phyloP scores from a whole-genome alignment of 2,888 invertebrate species.

The Amphipyra tragopoginis region DNA sequence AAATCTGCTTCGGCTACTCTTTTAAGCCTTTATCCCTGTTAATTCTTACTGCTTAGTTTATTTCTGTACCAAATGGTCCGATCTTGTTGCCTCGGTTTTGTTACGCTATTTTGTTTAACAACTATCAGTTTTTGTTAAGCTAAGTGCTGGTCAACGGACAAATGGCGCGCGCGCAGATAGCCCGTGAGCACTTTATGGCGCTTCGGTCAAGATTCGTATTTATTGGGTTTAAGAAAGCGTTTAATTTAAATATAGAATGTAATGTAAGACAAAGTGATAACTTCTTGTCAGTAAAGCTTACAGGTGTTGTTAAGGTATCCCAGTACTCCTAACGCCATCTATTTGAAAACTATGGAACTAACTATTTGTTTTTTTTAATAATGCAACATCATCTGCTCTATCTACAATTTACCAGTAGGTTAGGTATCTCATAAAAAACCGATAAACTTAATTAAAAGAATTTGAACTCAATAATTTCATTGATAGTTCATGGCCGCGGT shows the following conservation, averaged over 20 bases:
- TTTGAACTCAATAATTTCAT: too few relatives aligned
- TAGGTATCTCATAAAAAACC: too few relatives aligned
- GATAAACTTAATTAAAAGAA: too few relatives aligned
- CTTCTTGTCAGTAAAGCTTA: conserved; percentile 20
- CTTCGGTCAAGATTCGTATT: conserved; percentile 59
- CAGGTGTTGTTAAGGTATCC: conserved; percentile 16
- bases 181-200: conserved; percentile 60
- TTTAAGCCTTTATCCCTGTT: conserved; percentile 89
- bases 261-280: conserved; percentile 43
- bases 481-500: too few relatives aligned
- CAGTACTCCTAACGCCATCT: conserved; percentile 53
- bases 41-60: conserved; percentile 90
- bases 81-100: conserved; percentile 84
- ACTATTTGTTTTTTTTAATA: background rate
- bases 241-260: conserved; percentile 59
- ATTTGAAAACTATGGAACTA: conserved; percentile 24
- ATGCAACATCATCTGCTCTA: background rate
- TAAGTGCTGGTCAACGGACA: conserved; percentile 88
- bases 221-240: conserved; percentile 57
- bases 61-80: conserved; percentile 86
- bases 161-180: conserved; percentile 85
- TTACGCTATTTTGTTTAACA: conserved; percentile 87
- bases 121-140: conserved; percentile 90
- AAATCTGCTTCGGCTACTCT: conserved; percentile 90
- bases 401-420: too few relatives aligned